phyloP scores from a whole-genome alignment of 2,113 vertebrate genomes.

The Petroica traversi region DNA sequence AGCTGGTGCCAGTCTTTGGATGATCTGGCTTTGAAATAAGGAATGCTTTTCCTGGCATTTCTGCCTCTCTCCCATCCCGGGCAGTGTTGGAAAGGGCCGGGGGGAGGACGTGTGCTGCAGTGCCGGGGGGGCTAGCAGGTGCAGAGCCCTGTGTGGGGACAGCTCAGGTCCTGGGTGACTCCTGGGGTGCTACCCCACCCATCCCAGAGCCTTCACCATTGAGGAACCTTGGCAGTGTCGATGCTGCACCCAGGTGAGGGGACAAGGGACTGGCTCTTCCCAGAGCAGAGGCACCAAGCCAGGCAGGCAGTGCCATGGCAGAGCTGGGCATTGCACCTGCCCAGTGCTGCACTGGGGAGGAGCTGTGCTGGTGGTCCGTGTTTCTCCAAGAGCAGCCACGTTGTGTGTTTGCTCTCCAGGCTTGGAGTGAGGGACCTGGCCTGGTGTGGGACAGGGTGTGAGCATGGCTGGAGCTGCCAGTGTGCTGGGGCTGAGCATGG shows the following conservation, averaged over 20 bases:
- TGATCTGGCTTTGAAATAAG: background rate
- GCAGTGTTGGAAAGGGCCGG: background rate
- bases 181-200: rapidly evolving
- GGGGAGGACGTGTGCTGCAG: background rate
- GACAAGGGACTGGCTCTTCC: background rate
- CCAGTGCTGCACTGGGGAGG: rapidly evolving
- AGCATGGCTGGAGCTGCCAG: rapidly evolving
- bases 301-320: rapidly evolving
- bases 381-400: background rate
- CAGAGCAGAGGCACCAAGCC: background rate
- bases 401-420: background rate
- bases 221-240: background rate
- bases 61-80: background rate
- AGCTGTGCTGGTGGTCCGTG: rapidly evolving
- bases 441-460: background rate
- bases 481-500: background rate
- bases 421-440: no score
- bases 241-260: background rate
- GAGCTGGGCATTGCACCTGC: background rate
- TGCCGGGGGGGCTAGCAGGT: background rate
- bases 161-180: rapidly evolving
- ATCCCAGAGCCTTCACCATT: rapidly evolving
- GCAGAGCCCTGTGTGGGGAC: rapidly evolving
- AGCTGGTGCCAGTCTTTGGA: background rate
- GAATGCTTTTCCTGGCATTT: background rate